Percentiles rank a stretch among this genome's conserved stretches.
phyloP scores from a whole-genome alignment of 2,888 invertebrate genomes.

The Cosmia pyralina region DNA sequence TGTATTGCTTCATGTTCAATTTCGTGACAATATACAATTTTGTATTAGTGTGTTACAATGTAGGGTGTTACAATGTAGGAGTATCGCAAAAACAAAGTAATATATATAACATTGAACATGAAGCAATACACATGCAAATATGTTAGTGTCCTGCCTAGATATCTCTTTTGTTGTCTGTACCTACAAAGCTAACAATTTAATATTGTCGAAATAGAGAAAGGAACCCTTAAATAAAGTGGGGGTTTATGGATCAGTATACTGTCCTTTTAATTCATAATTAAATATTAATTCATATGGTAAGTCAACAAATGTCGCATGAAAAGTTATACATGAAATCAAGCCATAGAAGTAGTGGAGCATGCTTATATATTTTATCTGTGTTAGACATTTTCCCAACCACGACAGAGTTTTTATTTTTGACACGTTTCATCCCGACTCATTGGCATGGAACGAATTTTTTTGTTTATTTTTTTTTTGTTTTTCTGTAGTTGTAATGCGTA shows the following conservation, averaged over 20 bases:
- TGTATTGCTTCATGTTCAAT: too few relatives aligned
- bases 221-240: not conserved
- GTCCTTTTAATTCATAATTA: constrained; percentile 70
- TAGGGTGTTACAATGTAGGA: too few relatives aligned
- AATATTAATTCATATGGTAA: constrained; percentile 67
- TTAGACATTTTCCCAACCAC: constrained; percentile 91
- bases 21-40: too few relatives aligned
- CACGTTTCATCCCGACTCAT: constrained; percentile 44
- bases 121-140: too few relatives aligned
- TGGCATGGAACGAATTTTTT: constrained; percentile 53
- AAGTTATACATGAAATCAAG: constrained; percentile 71
- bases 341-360: constrained; percentile 88
- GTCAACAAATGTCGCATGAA: constrained; percentile 74
- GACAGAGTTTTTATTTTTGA: constrained; percentile 67
- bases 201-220: not conserved
- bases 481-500: constrained; percentile 90
- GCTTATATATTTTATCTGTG: constrained; percentile 77
- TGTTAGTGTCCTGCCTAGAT: too few relatives aligned
- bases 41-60: too few relatives aligned
- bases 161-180: too few relatives aligned
- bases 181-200: not conserved
- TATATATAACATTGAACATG: too few relatives aligned
- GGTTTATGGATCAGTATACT: not conserved
- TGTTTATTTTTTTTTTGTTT: constrained; percentile 76
- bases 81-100: too few relatives aligned